Base-by-base conservation (phyloP, 1,140 invertebrate species). In the Trachymyrmex septentrionalis region DNA sequence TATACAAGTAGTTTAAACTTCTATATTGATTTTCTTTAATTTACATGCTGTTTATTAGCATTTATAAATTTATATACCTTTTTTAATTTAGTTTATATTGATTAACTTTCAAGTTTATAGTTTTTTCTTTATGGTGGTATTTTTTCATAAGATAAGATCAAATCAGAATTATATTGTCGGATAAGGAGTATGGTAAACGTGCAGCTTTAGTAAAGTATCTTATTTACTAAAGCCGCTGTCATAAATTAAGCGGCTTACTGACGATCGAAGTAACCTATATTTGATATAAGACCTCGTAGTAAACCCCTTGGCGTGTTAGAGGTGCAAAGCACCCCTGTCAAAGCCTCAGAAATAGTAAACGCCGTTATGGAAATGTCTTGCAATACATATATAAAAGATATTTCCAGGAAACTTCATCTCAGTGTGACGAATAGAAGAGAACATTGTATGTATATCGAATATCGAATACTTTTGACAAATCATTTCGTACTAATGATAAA, bases 271-370 rank as follows among this genome's bases (percentile, higher is more conserved):
- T 53, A 73, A 73, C 71, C 50, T 53, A 55, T 53, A 73, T 73
- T 73, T 30, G 71, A 73, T 53, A 73, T 55, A 53, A 73, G 50
- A 73, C 27, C 48, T 55, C 16, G 55, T n/a, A 73, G 71, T 84
- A 77, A 87, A 53, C 73, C 78, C 57, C 34, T 75, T 69, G 61
- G 44, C 63, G 50, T 82, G 67, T 86, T 61, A 76, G 27, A 59
- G 48, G 48, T 64, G 44, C 55, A 66, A 69, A 69, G 66, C 66
- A 50, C n/a, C 9, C 24, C 24, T 59, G 34, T 82, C 55, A 78
- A 91, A 88, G 67, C 78, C 63, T 78, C 80, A 90, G 63, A 69
- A 87, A 90, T 91, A 80, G 84, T 91, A 88, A 88, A 91, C 85
- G 88, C 59, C 66, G 30, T 73, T 24, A 27, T 64, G 71, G 76